Base-by-base conservation (phyloP, 2,113 vertebrate genomes). In the Rissa tridactyla region DNA sequence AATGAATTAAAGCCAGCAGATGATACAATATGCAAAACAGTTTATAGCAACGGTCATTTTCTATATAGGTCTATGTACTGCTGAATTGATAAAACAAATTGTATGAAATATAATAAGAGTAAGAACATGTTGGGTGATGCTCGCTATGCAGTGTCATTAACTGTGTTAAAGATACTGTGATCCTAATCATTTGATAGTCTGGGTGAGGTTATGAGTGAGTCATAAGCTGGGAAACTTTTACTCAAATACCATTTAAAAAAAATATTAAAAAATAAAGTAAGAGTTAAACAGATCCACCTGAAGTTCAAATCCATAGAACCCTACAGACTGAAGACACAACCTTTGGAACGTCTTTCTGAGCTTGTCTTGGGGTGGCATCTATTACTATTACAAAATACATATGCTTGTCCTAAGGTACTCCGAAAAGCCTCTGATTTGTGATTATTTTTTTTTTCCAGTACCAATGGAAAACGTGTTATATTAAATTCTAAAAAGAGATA, bases 1-100 rank as follows among this genome's bases (percentile, higher is more conserved):
- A 82, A 91, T 73, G 25, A 69, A 66, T 87, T 87, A 89, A 94
- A 94, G 64, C n/a, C 62, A 91, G 44, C 38, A 85, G 71, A 77
- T 92, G 70, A 90, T 78, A 82, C 54, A 66, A 71, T 66, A 61
- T 89, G 65, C 77, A 94, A 69, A 94, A 19, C 60, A 38, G 16
- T 76, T 91, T 84, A 71, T 38, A 79, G 65, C 70, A 85, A 46
- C 82, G 77, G 40, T 75, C 49, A 21, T 5, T 93, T 96, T 90
- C 57, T 65, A 25, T 51, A 32, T 40, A 89, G 68, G 84, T 82
- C 61, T 51, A 11, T 60, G 27, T 88, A 34, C 34, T 76, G 88
- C n/a, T 0, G 0, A 81, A 54, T 90, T 72, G 46, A 65, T 73
- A 51, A 92, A 89, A 85, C 20, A 73, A 90, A 61, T 66, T 54